Conservation (phyloP, 1,140 invertebrate genomes). For the Chironomus tepperi region DNA sequence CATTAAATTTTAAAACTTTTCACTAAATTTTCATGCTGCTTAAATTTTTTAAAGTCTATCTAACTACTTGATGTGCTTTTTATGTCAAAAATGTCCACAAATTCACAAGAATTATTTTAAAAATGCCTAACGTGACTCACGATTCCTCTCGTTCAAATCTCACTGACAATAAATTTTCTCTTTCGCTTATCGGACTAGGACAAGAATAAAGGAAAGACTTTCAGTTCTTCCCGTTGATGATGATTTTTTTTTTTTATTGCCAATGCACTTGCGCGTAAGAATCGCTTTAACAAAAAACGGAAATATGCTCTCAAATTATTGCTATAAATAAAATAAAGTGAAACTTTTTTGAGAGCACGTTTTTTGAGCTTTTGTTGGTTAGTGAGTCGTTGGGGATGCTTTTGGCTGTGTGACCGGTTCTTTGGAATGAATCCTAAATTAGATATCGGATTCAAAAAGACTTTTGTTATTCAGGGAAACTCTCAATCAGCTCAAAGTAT, state of each 20-base stretch:
- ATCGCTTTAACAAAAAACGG: neutral
- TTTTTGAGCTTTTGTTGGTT: too few relatives aligned
- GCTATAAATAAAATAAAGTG: slow-evolving; percentile 16
- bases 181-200: neutral
- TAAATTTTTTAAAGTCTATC: neutral
- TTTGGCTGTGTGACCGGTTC: too few relatives aligned
- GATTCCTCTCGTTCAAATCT: neutral
- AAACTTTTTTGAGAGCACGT: neutral
- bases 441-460: too few relatives aligned
- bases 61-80: neutral
- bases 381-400: too few relatives aligned
- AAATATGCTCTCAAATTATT: neutral
- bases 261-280: slow-evolving; percentile 2
- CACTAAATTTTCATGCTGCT: neutral
- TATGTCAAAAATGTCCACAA: neutral
- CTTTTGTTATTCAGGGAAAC: too few relatives aligned
- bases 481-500: too few relatives aligned
- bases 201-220: neutral
- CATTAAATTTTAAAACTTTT: neutral
- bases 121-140: neutral
- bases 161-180: neutral
- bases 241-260: neutral
- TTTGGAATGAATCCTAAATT: too few relatives aligned
- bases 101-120: neutral
- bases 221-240: too few relatives aligned